Evolutionary conservation across 2,888 invertebrate species (phyloP).

Genomic region (Griposia aprilina): DNA sequence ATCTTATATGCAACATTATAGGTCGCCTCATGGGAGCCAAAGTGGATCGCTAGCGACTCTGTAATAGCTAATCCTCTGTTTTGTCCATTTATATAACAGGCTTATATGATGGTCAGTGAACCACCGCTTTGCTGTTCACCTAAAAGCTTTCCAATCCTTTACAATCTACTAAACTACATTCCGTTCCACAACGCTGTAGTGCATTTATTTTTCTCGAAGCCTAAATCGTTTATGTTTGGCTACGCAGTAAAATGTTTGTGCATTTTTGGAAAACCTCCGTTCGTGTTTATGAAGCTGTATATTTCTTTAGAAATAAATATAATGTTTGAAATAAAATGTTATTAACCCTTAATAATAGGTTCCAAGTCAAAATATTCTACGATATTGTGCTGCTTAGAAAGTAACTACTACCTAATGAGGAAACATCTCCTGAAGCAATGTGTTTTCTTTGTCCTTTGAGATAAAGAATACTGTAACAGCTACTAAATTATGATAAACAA

Average conservation of each 20-base stretch:
- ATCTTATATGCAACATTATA: constrained; percentile 71
- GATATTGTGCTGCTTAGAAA: constrained; percentile 16
- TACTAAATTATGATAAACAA: constrained; percentile 54
- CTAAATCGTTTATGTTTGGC: constrained; percentile 41
- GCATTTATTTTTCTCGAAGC: constrained; percentile 55
- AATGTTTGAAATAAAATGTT: constrained; percentile 17
- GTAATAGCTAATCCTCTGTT: constrained; percentile 67
- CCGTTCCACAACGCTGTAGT: constrained; percentile 63
- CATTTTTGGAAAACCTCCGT: constrained; percentile 21
- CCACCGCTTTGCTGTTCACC: constrained; percentile 70
- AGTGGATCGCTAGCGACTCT: constrained; percentile 48
- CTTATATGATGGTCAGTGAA: constrained; percentile 66
- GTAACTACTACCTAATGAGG: constrained; percentile 32
- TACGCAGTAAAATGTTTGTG: constrained; percentile 19
- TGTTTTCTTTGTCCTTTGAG: constrained; percentile 50
- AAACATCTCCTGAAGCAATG: constrained; percentile 27
- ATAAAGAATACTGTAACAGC: constrained; percentile 41
- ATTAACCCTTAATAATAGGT: constrained; percentile 19
- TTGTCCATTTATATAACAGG: constrained; percentile 73
- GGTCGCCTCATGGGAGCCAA: constrained; percentile 63
- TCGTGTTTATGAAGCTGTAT: constrained; percentile 13
- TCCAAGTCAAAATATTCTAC: constrained; percentile 18
- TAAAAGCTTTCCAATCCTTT: constrained; percentile 76
- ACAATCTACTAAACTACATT: constrained; percentile 74
- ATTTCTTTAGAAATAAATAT: constrained; percentile 22